Evolutionary conservation across 2,113 vertebrate species (phyloP).

Genomic region (Acrocephalus kingi): DNA sequence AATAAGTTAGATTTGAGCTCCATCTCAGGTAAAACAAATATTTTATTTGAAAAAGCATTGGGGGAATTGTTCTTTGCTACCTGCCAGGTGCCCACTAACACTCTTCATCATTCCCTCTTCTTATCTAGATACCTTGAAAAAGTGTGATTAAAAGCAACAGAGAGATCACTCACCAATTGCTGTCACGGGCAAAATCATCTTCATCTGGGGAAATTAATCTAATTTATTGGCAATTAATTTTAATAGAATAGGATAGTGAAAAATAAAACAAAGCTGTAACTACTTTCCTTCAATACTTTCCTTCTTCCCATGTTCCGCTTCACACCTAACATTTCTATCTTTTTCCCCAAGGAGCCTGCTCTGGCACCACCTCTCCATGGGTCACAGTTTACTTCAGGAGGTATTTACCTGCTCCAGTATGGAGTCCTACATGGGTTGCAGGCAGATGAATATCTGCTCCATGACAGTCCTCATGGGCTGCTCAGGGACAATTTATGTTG

Average conservation of each 20-base stretch:
- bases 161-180: not conserved
- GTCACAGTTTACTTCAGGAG: not conserved
- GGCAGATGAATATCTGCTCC: not conserved
- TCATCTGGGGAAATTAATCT: not conserved
- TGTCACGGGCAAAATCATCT: not conserved
- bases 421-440: not conserved
- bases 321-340: not conserved
- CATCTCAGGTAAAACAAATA: not conserved
- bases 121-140: not conserved
- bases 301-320: not conserved
- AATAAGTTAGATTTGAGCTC: not conserved
- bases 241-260: not conserved
- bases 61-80: fast-evolving
- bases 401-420: not conserved
- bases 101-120: not conserved
- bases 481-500: not conserved
- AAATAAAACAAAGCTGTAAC: not conserved
- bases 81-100: not conserved
- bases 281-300: not conserved
- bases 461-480: not conserved
- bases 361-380: fast-evolving
- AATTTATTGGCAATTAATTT: not conserved
- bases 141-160: not conserved
- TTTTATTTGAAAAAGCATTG: not conserved
- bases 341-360: not conserved